These are phyloP conservation scores for Elysia crispata DNA, from an alignment of 2,888 invertebrate species.

Conservation along the genomic window DNA sequence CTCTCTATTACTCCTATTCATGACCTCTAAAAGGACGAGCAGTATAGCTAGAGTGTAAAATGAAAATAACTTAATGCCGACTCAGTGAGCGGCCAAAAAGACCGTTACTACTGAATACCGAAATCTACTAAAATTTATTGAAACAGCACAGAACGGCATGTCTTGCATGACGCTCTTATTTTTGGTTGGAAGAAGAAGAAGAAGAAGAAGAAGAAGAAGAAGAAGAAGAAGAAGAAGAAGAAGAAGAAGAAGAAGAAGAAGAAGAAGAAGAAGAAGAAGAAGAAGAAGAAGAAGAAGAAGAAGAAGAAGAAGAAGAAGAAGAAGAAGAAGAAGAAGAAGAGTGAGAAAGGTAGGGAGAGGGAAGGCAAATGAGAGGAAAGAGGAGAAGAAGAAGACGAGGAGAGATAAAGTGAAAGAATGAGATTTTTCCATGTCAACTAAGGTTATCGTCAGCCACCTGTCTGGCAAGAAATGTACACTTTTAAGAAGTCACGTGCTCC, in stretches of 20 bases:
- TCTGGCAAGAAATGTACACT: no score
- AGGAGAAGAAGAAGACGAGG: no score
- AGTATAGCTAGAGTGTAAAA: background rate
- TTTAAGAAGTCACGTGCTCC: no score
- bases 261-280: slow-evolving; percentile 20
- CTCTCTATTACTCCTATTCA: no score
- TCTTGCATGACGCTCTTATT: no score
- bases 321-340: background rate
- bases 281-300: background rate
- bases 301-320: background rate
- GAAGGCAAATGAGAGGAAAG: no score
- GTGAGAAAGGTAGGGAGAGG: no score
- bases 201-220: slow-evolving; percentile 1
- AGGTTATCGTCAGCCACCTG: no score
- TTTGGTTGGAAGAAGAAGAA: background rate
- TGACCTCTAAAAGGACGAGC: no score
- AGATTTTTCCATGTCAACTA: no score
- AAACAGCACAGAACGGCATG: background rate
- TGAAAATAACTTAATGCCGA: background rate
- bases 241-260: slow-evolving; percentile 5
- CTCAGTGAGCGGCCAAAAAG: background rate
- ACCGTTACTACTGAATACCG: no score
- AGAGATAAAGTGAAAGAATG: no score
- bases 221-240: background rate
- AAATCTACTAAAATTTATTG: background rate